Conservation (phyloP, 2,888 invertebrate genomes). For the Tuberolachnus salignus region DNA sequence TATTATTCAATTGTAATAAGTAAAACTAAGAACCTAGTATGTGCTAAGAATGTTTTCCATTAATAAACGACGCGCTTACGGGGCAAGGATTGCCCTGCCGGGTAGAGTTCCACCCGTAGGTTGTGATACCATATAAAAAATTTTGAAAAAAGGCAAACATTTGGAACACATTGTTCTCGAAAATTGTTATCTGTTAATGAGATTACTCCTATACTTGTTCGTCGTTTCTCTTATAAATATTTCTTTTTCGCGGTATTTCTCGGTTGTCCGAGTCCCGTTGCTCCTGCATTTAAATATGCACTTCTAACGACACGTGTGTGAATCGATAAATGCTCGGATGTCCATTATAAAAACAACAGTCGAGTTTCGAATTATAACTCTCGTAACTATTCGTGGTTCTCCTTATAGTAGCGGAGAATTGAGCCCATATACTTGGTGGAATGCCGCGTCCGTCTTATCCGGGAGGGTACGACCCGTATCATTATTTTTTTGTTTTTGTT, state of each 20-base stretch:
- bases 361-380: constrained; percentile 32
- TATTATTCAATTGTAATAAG: too few relatives aligned
- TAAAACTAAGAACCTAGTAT: too few relatives aligned
- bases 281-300: background rate
- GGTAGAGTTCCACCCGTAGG: too few relatives aligned
- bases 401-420: constrained; percentile 27
- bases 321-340: constrained; percentile 15
- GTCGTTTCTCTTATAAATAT: background rate
- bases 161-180: too few relatives aligned
- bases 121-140: too few relatives aligned
- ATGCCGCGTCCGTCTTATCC: too few relatives aligned
- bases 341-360: constrained; percentile 17
- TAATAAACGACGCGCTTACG: too few relatives aligned
- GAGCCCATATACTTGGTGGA: constrained; percentile 11
- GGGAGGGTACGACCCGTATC: too few relatives aligned
- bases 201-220: background rate
- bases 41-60: too few relatives aligned
- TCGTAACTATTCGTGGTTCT: constrained; percentile 25
- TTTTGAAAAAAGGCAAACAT: too few relatives aligned
- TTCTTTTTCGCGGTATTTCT: background rate
- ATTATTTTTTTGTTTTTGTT: too few relatives aligned
- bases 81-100: too few relatives aligned
- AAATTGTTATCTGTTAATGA: background rate
- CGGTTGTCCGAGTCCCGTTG: background rate
- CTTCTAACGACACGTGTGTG: background rate